Percentiles rank a stretch among this genome's conserved stretches.
phyloP scores from a whole-genome alignment of 2,888 invertebrate species.

The Bursaphelenchus okinawaensis region DNA sequence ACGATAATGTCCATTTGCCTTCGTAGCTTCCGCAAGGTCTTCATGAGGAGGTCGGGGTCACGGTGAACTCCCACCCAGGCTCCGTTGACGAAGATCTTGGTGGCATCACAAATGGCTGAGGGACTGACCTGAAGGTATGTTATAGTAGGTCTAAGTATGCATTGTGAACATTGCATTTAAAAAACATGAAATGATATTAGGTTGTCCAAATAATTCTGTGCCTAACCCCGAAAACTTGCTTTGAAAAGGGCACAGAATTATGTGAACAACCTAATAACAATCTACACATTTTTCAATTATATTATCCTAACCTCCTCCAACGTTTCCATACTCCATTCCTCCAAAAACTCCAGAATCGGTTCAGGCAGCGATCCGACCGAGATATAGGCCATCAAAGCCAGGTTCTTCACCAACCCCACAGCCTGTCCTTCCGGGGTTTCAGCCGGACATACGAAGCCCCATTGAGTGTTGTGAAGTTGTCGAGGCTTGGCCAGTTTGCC shows the following conservation, averaged over 20 bases:
- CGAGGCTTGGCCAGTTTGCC: conserved; percentile 97
- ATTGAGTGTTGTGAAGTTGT: conserved; percentile 95
- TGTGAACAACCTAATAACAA: too few species aligned
- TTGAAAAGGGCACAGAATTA: too few species aligned
- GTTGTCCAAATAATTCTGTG: too few species aligned
- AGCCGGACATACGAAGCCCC: conserved; percentile 69
- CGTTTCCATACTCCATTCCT: conserved; percentile 99
- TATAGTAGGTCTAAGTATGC: too few species aligned
- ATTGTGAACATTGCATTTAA: not conserved
- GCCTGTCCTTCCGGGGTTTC: conserved; percentile 77
- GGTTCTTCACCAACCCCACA: conserved; percentile 87
- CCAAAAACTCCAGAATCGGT: conserved; percentile 98
- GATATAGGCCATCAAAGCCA: conserved; percentile 98
- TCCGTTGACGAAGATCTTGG: conserved; percentile 99
- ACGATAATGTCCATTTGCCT: conserved; percentile 99
- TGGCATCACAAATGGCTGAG: conserved; percentile 94
- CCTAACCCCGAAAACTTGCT: too few species aligned
- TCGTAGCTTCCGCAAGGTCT: conserved; percentile 85
- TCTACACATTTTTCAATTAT: too few species aligned
- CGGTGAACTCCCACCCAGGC: conserved; percentile 87
- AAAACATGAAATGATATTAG: not conserved
- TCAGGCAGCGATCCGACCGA: conserved; percentile 98
- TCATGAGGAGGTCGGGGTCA: conserved; percentile 98
- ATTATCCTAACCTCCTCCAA: conserved; percentile 71
- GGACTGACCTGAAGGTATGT: conserved; percentile 97